These are phyloP conservation scores for Gallinago stenura DNA, from an alignment of 2,797 vertebrate species.

Conservation along the genomic window DNA sequence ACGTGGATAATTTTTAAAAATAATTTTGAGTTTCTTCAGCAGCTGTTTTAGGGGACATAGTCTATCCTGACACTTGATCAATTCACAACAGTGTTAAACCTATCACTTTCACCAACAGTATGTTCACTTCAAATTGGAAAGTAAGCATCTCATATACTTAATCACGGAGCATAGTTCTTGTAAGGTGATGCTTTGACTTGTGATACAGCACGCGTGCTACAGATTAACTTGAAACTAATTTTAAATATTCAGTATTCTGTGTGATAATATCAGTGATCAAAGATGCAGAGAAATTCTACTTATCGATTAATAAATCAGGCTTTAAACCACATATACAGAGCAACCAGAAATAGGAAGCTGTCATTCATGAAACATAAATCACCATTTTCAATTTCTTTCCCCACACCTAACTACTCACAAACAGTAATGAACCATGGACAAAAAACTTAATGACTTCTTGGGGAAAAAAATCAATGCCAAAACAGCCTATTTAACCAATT, in stretches of 20 bases:
- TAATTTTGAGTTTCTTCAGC: background rate
- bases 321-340: slow-evolving; percentile 2
- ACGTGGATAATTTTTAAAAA: background rate
- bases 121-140: background rate
- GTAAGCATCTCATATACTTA: background rate
- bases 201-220: background rate
- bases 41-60: background rate
- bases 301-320: slow-evolving; percentile 31
- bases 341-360: slow-evolving; percentile 45
- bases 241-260: slow-evolving; percentile 39
- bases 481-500: background rate
- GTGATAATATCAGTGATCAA: slow-evolving; percentile 37
- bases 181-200: background rate
- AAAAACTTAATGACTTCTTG: background rate
- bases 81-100: background rate
- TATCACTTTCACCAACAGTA: background rate
- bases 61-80: background rate
- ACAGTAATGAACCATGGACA: background rate
- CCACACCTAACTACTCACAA: slow-evolving; percentile 10
- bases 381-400: slow-evolving; percentile 25
- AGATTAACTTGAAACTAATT: slow-evolving; percentile 5
- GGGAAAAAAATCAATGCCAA: background rate
- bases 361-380: background rate
- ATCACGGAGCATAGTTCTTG: background rate
- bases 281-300: slow-evolving; percentile 13